A percentile compares a stretch with the other conserved stretches of the same genome.
phyloP scores from a whole-genome alignment of 2,113 vertebrate genomes.

The Pachycephala philippinensis region DNA sequence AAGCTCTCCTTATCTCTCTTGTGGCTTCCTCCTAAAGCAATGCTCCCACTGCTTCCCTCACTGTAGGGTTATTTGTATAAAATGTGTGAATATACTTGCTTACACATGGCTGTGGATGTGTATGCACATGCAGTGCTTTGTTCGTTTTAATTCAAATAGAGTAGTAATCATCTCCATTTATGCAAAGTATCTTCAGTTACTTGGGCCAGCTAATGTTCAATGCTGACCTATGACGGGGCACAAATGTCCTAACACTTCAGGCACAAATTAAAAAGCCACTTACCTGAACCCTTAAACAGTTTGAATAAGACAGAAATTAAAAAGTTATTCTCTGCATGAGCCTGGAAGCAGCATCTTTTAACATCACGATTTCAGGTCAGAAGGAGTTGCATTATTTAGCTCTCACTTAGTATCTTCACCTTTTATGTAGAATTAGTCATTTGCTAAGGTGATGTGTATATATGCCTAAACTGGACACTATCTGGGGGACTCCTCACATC shows the following conservation, averaged over 20 bases:
- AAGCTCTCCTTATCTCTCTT: background rate
- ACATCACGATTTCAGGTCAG: background rate
- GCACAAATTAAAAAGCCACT: rapidly evolving
- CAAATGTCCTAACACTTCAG: background rate
- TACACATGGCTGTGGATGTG: background rate
- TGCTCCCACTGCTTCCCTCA: background rate
- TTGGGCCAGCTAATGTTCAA: background rate
- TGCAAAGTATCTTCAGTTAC: background rate
- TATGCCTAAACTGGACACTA: background rate
- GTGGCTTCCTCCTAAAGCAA: background rate
- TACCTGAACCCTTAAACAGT: background rate
- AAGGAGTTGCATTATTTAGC: background rate
- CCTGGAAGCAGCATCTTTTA: background rate
- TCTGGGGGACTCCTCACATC: background rate
- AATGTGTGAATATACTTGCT: background rate
- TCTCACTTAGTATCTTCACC: background rate
- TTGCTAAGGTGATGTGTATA: background rate
- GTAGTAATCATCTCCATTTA: background rate
- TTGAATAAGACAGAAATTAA: background rate
- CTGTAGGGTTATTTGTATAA: background rate
- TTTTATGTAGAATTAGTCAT: background rate
- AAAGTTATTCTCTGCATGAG: background rate
- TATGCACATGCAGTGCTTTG: background rate
- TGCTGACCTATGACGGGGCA: background rate
- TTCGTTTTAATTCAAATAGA: background rate